Percentiles rank a stretch among this genome's conserved stretches.
Evolutionary conservation across 2,797 vertebrate species (phyloP).

Genomic region (Esox masquinongy): DNA sequence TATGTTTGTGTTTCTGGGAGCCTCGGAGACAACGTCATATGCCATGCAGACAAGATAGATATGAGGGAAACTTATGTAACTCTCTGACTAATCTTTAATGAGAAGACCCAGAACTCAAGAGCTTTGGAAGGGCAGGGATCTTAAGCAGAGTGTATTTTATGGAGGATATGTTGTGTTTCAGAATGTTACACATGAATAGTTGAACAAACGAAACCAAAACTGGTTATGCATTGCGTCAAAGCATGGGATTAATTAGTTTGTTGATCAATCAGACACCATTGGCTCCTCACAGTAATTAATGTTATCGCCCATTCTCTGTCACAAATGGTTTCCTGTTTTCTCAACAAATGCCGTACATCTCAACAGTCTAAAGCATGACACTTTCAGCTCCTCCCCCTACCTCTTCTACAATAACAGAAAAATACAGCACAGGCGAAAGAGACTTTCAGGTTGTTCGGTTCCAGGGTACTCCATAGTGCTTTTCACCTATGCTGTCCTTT

Average conservation of each 20-base stretch:
- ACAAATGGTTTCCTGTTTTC: neutral
- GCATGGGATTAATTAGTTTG: neutral
- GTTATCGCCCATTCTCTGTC: neutral
- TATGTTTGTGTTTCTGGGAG: neutral
- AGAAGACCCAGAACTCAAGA: neutral
- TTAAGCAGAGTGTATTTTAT: neutral
- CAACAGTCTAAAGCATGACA: neutral
- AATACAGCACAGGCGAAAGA: neutral
- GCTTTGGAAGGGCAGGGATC: neutral
- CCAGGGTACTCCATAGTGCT: neutral
- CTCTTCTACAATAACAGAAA: neutral
- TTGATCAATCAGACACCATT: neutral
- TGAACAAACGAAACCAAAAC: neutral
- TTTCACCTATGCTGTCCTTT: neutral
- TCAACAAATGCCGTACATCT: neutral
- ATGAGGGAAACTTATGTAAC: conserved; percentile 11
- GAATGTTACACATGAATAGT: neutral
- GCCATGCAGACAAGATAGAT: conserved; percentile 16
- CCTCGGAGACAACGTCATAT: conserved; percentile 9
- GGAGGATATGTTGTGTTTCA: neutral
- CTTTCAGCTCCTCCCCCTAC: neutral
- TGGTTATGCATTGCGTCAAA: neutral
- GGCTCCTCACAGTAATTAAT: neutral
- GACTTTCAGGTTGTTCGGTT: neutral
- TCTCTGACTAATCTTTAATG: conserved; percentile 12